Evolutionary conservation across 1,140 invertebrate genomes (phyloP).

Genomic region (Ceratina australensis): DNA sequence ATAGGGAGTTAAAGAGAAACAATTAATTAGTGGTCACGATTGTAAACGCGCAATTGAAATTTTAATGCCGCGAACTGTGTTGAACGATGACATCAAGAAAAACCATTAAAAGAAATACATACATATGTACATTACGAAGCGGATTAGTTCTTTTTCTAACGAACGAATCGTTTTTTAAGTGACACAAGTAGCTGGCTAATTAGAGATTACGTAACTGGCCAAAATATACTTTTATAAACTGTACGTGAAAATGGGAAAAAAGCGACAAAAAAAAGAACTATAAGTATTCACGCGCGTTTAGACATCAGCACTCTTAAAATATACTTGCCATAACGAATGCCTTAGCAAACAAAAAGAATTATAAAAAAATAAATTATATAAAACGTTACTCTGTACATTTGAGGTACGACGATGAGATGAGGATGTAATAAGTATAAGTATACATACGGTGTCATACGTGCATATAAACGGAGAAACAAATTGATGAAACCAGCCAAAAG

Average conservation of each 20-base stretch:
- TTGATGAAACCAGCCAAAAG: conserved; percentile 45
- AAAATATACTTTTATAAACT: conserved; percentile 64
- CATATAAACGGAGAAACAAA: conserved; percentile 1
- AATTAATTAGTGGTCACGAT: conserved; percentile 32
- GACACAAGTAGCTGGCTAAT: conserved; percentile 51
- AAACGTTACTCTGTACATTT: conserved; percentile 62
- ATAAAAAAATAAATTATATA: conserved; percentile 35
- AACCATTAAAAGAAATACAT: background rate
- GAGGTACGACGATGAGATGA: conserved; percentile 36
- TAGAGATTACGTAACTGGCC: conserved; percentile 53
- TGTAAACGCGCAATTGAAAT: conserved; percentile 31
- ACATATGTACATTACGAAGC: conserved; percentile 15
- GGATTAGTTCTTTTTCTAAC: conserved; percentile 52
- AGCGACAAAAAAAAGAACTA: conserved; percentile 4
- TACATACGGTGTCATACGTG: conserved; percentile 22
- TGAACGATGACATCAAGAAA: background rate
- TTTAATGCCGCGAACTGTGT: conserved; percentile 19
- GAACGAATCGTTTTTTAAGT: conserved; percentile 49
- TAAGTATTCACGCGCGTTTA: conserved; percentile 61
- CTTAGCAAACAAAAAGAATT: conserved; percentile 56
- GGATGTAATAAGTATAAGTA: conserved; percentile 54
- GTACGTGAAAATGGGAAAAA: conserved; percentile 48
- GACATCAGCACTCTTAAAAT: conserved; percentile 65
- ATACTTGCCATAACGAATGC: conserved; percentile 67
- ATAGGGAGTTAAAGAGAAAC: conserved; percentile 21